Evolutionary conservation across 2,113 vertebrate species (phyloP).

Genomic region (Myrmophylax atrothorax): DNA sequence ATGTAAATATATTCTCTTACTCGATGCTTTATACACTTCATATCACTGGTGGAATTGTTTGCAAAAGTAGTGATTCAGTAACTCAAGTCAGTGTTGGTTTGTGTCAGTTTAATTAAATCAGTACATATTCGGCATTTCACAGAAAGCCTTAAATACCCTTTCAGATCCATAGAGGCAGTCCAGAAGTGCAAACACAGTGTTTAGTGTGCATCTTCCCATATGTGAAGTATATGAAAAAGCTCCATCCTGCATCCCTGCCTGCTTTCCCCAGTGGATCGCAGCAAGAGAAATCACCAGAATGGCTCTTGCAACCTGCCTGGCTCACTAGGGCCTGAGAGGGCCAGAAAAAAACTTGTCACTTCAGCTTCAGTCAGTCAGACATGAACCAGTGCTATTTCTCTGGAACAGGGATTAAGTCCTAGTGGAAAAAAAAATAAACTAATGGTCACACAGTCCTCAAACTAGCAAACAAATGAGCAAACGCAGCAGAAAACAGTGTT

Average conservation of each 20-base stretch:
- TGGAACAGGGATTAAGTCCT: not conserved
- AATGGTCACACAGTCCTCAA: not conserved
- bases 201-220: not conserved
- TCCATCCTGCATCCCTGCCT: not conserved
- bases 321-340: not conserved
- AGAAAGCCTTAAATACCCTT: not conserved
- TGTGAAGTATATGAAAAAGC: not conserved
- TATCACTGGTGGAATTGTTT: not conserved
- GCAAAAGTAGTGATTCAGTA: not conserved
- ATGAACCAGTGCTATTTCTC: not conserved
- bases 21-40: not conserved
- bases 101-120: not conserved
- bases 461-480: not conserved
- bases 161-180: not conserved
- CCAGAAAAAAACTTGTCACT: not conserved
- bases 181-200: not conserved
- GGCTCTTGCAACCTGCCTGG: not conserved
- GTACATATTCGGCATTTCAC: not conserved
- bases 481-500: not conserved
- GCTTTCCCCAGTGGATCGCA: not conserved
- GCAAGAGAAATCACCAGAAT: not conserved
- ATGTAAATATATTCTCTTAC: not conserved
- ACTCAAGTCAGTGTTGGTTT: not conserved
- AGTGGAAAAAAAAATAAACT: not conserved
- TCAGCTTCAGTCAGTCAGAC: not conserved